Evolutionary conservation across 2,797 vertebrate genomes (phyloP).

Genomic region (Aselliscus stoliczkanus): DNA sequence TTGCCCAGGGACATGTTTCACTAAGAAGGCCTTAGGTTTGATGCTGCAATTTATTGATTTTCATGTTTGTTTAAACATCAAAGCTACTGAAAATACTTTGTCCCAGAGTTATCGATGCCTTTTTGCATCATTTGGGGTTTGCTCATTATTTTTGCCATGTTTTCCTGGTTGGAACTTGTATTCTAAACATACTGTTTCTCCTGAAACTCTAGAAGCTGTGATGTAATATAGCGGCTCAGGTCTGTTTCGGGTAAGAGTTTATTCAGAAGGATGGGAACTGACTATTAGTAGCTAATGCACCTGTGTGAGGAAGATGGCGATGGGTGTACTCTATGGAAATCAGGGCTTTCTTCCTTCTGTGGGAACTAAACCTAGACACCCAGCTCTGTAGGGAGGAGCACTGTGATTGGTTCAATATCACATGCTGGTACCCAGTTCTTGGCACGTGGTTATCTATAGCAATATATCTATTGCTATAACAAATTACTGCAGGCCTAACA

Average conservation of each 20-base stretch:
- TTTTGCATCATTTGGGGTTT: background rate
- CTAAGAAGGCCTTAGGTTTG: background rate
- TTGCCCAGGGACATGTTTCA: background rate
- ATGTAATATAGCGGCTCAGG: background rate
- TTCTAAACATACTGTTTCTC: background rate
- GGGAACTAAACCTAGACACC: too few species aligned
- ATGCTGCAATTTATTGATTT: background rate
- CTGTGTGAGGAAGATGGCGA: background rate
- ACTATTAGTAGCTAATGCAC: background rate
- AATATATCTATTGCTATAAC: background rate
- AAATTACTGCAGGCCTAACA: background rate
- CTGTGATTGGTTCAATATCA: background rate
- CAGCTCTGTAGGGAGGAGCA: background rate
- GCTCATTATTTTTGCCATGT: background rate
- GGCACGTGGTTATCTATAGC: background rate
- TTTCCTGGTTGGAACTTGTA: background rate
- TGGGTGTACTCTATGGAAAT: background rate
- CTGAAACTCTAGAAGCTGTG: background rate
- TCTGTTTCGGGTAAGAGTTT: background rate
- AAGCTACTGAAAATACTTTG: constrained; percentile 7
- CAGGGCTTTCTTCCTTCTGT: too few species aligned
- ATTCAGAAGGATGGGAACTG: background rate
- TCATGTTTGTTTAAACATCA: constrained; percentile 38
- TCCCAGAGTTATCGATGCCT: constrained; percentile 5
- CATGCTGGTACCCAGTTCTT: background rate